phyloP scores from a whole-genome alignment of 2,113 vertebrate genomes.

The Narcine bancroftii region DNA sequence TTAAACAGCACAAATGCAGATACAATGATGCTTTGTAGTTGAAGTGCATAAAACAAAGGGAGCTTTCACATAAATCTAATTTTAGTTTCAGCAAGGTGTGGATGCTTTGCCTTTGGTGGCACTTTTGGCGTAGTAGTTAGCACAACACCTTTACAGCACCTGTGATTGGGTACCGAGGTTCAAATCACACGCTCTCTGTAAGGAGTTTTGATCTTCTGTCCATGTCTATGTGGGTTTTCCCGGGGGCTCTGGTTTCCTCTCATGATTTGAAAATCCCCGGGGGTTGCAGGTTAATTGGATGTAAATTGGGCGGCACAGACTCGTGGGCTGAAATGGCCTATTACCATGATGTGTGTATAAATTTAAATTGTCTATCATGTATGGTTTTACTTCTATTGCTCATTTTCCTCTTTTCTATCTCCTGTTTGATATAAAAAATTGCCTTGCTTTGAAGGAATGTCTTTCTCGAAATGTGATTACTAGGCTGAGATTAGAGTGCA shows the following conservation, averaged over 20 bases:
- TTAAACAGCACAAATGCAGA: slow-evolving; percentile 12
- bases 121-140: too few species aligned
- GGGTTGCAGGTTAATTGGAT: too few species aligned
- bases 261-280: too few species aligned
- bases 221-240: too few species aligned
- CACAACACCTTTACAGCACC: too few species aligned
- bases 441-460: slow-evolving; percentile 67
- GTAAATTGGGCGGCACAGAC: too few species aligned
- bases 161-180: too few species aligned
- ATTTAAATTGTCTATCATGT: slow-evolving; percentile 4
- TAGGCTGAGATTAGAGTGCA: slow-evolving; percentile 75
- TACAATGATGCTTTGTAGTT: slow-evolving; percentile 5
- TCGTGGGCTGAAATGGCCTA: too few species aligned
- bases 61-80: slow-evolving; percentile 17
- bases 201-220: too few species aligned
- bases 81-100: slow-evolving; percentile 17
- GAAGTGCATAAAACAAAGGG: slow-evolving; percentile 15
- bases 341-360: too few species aligned
- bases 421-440: slow-evolving; percentile 44
- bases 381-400: slow-evolving; percentile 39
- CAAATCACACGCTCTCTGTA: too few species aligned
- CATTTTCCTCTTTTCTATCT: slow-evolving; percentile 36
- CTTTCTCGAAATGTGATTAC: slow-evolving; percentile 67
- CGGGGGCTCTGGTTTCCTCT: too few species aligned
- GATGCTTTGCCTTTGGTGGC: slow-evolving; percentile 13